phyloP scores from a whole-genome alignment of 2,113 vertebrate genomes.

The Himantopus leucocephalus region DNA sequence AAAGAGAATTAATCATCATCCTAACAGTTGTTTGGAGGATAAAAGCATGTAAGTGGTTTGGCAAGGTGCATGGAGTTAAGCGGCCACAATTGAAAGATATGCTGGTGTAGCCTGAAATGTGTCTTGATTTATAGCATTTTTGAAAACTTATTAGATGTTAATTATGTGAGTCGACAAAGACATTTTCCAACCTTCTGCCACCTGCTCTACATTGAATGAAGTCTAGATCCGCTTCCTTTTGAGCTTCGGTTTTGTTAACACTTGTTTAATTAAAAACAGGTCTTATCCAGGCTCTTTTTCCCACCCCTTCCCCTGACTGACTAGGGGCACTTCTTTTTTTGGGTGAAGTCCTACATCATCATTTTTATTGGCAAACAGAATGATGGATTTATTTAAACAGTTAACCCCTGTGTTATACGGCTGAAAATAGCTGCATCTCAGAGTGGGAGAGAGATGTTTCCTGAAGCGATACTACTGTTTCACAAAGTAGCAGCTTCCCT shows the following conservation, averaged over 20 bases:
- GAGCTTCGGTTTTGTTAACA: not conserved
- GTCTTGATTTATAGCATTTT: not conserved
- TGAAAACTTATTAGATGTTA: not conserved
- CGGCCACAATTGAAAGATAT: not conserved
- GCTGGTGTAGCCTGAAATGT: not conserved
- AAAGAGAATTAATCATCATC: not conserved
- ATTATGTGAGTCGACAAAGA: not conserved
- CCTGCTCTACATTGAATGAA: not conserved
- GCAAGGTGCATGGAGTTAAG: not conserved
- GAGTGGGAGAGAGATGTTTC: not conserved
- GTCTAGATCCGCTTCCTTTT: not conserved
- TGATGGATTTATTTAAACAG: not conserved
- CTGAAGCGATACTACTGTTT: fast-evolving
- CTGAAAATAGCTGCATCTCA: not conserved
- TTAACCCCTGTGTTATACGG: not conserved
- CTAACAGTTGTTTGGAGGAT: not conserved
- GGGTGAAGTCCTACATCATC: not conserved
- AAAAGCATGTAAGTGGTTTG: not conserved
- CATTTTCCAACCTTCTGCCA: not conserved
- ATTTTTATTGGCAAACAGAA: not conserved
- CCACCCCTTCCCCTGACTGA: not conserved
- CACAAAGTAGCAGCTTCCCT: not conserved
- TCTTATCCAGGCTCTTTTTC: not conserved
- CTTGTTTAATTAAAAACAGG: not conserved
- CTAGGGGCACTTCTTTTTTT: not conserved